These are phyloP conservation scores for Acrobasis suavella DNA, from an alignment of 2,888 invertebrate species.

Conservation along the genomic window DNA sequence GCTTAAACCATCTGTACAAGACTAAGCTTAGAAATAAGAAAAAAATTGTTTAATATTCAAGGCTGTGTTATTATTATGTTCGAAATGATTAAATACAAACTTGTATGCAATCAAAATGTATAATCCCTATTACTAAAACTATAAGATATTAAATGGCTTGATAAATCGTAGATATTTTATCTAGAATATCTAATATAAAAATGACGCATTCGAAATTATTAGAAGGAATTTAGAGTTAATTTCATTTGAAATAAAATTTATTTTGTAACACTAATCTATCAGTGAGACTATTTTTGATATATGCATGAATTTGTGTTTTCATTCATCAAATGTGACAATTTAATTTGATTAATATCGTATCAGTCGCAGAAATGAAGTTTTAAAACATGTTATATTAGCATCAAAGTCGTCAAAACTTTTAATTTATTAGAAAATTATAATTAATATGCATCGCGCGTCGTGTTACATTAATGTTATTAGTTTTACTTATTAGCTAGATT, in stretches of 20 bases:
- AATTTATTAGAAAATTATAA: background rate
- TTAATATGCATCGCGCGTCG: background rate
- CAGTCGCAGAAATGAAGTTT: background rate
- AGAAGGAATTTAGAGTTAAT: background rate
- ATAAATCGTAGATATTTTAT: background rate
- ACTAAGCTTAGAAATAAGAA: background rate
- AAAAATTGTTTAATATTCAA: background rate
- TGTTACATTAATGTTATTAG: background rate
- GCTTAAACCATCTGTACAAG: background rate
- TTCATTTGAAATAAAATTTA: background rate
- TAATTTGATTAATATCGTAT: background rate
- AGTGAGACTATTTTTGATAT: background rate
- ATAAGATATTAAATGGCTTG: background rate
- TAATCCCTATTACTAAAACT: background rate
- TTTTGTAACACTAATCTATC: background rate
- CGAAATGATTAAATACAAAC: background rate
- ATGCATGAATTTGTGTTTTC: background rate
- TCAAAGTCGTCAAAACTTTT: background rate
- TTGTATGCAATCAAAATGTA: background rate
- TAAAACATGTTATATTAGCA: background rate
- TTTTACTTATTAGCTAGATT: too few relatives aligned
- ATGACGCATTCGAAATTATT: background rate
- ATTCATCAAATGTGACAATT: slow-evolving; percentile 8
- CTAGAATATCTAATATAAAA: background rate
- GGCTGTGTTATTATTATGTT: background rate